Conservation (phyloP, 1,140 invertebrate genomes). For the Camponotus pennsylvanicus region DNA sequence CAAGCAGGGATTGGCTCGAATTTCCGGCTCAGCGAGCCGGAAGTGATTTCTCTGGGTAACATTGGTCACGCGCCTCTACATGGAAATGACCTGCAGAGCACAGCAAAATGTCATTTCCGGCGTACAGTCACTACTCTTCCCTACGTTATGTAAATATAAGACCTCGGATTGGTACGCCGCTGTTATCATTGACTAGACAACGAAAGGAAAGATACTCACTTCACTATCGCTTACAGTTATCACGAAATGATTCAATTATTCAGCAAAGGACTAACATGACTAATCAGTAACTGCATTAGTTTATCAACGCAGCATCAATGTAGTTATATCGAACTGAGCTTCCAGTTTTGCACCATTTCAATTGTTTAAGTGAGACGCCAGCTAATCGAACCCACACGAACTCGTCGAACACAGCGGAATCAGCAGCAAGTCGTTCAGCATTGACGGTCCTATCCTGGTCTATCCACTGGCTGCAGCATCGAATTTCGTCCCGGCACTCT, state of each 20-base stretch:
- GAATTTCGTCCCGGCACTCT: constrained; percentile 69
- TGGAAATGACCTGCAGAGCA: constrained; percentile 76
- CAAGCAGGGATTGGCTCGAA: constrained; percentile 74
- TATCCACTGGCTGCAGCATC: constrained; percentile 64
- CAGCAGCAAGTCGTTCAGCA: constrained; percentile 33
- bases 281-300: not conserved
- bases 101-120: constrained; percentile 75
- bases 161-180: not conserved
- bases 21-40: constrained; percentile 76
- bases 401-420: constrained; percentile 37
- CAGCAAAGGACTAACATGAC: not conserved
- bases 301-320: not conserved
- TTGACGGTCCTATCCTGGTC: constrained; percentile 40
- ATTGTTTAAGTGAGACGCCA: constrained; percentile 16
- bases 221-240: not conserved
- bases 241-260: not conserved
- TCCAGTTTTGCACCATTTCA: not conserved
- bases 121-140: constrained; percentile 64
- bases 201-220: not conserved
- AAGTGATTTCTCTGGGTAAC: constrained; percentile 76
- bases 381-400: constrained; percentile 53
- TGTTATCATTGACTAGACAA: not conserved
- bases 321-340: not conserved
- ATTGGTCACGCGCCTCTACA: constrained; percentile 64
- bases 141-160: constrained; percentile 71